Evolutionary conservation across 1,140 invertebrate genomes (phyloP).

Genomic region (Drosophila bocki): DNA sequence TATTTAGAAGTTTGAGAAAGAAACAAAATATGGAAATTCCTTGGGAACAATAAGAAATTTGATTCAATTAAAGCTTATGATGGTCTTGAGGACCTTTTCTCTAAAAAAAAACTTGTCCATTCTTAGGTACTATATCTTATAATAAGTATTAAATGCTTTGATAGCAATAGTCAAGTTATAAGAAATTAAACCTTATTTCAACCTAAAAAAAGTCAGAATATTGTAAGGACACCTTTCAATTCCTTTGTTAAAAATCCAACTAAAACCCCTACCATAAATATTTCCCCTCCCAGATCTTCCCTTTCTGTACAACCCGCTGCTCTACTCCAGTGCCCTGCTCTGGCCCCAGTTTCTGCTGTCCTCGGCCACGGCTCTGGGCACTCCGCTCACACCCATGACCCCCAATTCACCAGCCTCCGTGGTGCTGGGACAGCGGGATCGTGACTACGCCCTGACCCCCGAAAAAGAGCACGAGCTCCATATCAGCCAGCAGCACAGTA

Average conservation of each 20-base stretch:
- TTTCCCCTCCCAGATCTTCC: slow-evolving; percentile 61
- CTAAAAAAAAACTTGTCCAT: neutral
- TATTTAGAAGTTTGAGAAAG: rapidly evolving
- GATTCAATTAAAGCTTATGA: rapidly evolving
- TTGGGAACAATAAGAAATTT: too few relatives aligned
- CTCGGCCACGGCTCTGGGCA: slow-evolving; percentile 71
- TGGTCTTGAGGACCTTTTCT: neutral
- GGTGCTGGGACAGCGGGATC: slow-evolving; percentile 55
- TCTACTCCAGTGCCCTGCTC: slow-evolving; percentile 81
- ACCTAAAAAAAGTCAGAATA: neutral
- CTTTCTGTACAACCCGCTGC: slow-evolving; percentile 80
- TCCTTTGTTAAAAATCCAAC: neutral
- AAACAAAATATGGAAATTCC: too few relatives aligned
- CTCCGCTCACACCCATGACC: slow-evolving; percentile 75
- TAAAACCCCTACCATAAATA: neutral
- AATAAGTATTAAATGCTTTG: too few relatives aligned
- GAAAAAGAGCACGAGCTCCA: slow-evolving; percentile 79
- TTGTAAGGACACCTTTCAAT: neutral
- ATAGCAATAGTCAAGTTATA: too few relatives aligned
- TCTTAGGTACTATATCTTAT: too few relatives aligned
- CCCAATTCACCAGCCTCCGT: slow-evolving; percentile 75
- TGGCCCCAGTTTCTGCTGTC: slow-evolving; percentile 82
- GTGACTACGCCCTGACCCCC: slow-evolving; percentile 80
- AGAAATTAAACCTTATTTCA: neutral
- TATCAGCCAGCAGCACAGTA: slow-evolving; percentile 8